Base-by-base conservation (phyloP, 2,113 vertebrate genomes). In the Lycaon pictus region DNA sequence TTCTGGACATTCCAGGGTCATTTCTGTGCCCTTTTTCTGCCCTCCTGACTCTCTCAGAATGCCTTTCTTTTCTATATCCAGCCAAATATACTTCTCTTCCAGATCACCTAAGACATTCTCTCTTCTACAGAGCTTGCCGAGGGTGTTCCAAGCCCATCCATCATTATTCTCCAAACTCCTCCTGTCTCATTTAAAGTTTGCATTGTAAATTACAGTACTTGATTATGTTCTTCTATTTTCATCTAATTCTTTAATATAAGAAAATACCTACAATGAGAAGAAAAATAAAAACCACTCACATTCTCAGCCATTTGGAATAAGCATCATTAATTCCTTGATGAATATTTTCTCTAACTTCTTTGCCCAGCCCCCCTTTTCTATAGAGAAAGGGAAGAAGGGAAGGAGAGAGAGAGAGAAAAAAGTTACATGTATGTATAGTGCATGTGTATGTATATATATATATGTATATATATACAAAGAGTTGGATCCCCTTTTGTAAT, bases 201-300 rank as follows among this genome's bases (percentile, higher is more conserved):
- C 27, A 5, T 27, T 2, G 3, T 48, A 37, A 67, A 69, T 35
- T 10, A 77, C 9, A 77, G 81, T 43, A n/a, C 32, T 95, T 51
- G 25, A 62, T 79, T 60, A 3, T 27, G 25, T 87, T 60, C 29
- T 67, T 67, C 60, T 72, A 7, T 60, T 94, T 94, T 74, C 77
- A 69, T 88, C 67, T 82, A 56, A 48, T 48, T 77, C 6, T 79
- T 92, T 63, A 48, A 13, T 35, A 48, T 74, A 90, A 88, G 82
- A 85, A 95, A 95, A 79, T 72, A 25, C 20, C 56, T 86, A 63
- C 32, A 76, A 53, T 82, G 69, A 86, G 91, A 88, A 83, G 55
- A 83, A 95, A 96, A 93, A 92, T 51, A 48, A 74, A 92, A 82
- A 23, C 16, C 11, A 79, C 13, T 9, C 22, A 76, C 1, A 63